phyloP scores from a whole-genome alignment of 2,888 invertebrate genomes.

The Lasius platythorax region DNA sequence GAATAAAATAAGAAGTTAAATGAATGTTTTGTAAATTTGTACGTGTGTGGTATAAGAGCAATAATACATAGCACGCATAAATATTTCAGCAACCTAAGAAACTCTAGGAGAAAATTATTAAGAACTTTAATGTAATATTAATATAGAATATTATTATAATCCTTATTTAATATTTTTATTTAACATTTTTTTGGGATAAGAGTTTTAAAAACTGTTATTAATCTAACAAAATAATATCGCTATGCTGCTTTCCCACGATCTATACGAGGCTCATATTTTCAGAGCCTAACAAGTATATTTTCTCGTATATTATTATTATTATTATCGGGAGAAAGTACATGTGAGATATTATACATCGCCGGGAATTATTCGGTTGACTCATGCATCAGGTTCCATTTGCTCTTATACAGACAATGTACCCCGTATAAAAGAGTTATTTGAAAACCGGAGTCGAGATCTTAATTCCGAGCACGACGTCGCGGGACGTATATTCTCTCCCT shows the following conservation, averaged over 20 bases:
- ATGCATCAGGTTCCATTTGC: not conserved
- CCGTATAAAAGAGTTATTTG: conserved; percentile 9
- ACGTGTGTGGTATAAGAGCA: not conserved
- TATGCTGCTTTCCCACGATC: not conserved
- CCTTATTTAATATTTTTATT: not conserved
- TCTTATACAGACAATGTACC: not conserved
- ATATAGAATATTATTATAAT: not conserved
- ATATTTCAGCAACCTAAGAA: not conserved
- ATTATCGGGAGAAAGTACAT: conserved; percentile 35
- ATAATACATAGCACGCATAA: not conserved
- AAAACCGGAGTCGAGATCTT: conserved; percentile 12
- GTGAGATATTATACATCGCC: conserved; percentile 8
- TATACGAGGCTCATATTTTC: not conserved
- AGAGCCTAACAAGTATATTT: not conserved
- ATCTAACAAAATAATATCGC: not conserved
- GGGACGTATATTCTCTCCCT: not conserved
- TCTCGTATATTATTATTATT: conserved; percentile 21
- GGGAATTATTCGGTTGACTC: conserved; percentile 1
- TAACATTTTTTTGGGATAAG: not conserved
- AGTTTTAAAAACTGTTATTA: not conserved
- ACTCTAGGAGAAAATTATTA: not conserved
- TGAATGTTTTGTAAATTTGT: not conserved
- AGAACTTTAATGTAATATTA: not conserved
- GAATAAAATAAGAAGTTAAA: not conserved
- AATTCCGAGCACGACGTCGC: conserved; percentile 18